Percentiles rank a stretch among this genome's conserved stretches.
phyloP scores from a whole-genome alignment of 2,113 vertebrate species.

The Hemiprocne comata region DNA sequence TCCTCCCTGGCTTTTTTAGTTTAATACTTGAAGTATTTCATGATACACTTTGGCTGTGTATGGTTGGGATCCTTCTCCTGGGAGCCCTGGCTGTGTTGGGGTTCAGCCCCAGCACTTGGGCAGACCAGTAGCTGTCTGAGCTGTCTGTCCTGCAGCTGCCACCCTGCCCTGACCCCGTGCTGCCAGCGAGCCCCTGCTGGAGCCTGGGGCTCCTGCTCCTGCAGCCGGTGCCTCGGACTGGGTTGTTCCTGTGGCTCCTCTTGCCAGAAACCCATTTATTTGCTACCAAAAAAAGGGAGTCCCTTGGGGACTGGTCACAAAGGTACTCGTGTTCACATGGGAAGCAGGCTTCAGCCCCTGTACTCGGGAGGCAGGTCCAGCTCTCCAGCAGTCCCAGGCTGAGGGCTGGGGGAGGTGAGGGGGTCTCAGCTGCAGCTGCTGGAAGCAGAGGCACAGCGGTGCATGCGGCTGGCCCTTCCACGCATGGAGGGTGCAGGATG shows the following conservation, averaged over 20 bases:
- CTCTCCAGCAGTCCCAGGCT: background rate
- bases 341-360: background rate
- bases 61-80: background rate
- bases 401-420: background rate
- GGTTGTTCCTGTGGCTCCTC: background rate
- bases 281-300: background rate
- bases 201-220: background rate
- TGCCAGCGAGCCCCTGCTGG: background rate
- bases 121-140: background rate
- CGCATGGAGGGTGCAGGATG: background rate
- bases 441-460: background rate
- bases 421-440: background rate
- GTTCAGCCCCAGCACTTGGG: background rate
- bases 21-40: background rate
- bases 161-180: fast-evolving
- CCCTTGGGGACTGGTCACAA: background rate
- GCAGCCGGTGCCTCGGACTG: fast-evolving
- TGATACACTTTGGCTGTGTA: background rate
- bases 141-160: background rate
- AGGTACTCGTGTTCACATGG: fast-evolving
- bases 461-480: background rate
- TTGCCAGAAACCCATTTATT: background rate
- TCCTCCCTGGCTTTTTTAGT: fast-evolving
- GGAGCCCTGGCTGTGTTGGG: background rate
- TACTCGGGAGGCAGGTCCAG: background rate